Conservation (phyloP, 2,888 invertebrate species). For the Drosophila monieri region DNA sequence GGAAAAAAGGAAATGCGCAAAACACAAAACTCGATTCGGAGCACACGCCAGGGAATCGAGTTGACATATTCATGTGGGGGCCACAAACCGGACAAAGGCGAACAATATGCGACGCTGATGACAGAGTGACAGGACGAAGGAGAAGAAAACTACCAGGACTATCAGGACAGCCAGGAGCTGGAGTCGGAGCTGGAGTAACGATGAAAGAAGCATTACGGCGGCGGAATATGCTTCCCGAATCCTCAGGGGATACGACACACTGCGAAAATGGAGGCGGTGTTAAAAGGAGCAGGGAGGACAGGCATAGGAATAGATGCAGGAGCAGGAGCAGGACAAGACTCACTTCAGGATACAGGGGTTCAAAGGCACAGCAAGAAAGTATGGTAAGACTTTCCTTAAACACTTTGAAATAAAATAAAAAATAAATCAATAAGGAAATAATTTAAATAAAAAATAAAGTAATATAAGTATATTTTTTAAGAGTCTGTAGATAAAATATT, state of each 20-base stretch:
- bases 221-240: constrained; percentile 51
- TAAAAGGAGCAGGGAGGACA: constrained; percentile 6
- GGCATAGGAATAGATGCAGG: constrained; percentile 4
- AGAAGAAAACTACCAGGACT: constrained; percentile 18
- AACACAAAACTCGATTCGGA: constrained; percentile 17
- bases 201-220: constrained; percentile 69
- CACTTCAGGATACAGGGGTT: constrained; percentile 34
- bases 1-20: constrained; percentile 10
- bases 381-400: no score
- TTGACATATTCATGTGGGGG: constrained; percentile 43
- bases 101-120: constrained; percentile 60
- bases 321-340: constrained; percentile 14
- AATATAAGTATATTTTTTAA: not conserved
- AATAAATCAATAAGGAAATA: not conserved
- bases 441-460: not conserved
- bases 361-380: constrained; percentile 3
- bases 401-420: not conserved
- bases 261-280: not conserved
- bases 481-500: not conserved
- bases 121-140: constrained; percentile 51
- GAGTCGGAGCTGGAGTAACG: constrained; percentile 34
- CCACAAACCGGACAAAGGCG: constrained; percentile 49
- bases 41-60: constrained; percentile 54
- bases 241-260: constrained; percentile 58
- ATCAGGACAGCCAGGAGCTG: not conserved